A percentile compares a stretch with the other conserved stretches of the same genome.
These are phyloP conservation scores for Pachymerium ferrugineum DNA, from an alignment of 2,888 invertebrate genomes.

Conservation along the genomic window DNA sequence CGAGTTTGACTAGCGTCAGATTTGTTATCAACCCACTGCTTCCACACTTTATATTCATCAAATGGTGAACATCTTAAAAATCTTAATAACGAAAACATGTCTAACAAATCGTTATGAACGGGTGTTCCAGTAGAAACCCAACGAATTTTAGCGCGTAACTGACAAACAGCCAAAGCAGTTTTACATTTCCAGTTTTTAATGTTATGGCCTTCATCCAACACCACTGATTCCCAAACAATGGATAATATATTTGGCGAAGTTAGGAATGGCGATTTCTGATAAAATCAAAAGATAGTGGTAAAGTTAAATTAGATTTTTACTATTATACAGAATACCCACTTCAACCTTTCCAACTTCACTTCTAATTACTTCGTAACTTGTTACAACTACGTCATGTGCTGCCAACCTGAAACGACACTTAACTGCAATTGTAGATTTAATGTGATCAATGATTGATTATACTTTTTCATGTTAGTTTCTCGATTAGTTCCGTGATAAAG, in stretches of 20 bases:
- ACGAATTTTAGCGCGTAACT: conserved; percentile 58
- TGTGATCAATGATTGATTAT: not conserved
- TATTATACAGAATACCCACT: not conserved
- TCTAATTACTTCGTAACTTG: conserved; percentile 71
- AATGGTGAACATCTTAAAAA: conserved; percentile 83
- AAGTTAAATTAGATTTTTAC: not conserved
- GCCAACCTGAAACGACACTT: conserved; percentile 59
- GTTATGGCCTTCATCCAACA: conserved; percentile 89
- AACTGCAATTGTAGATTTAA: too few species aligned
- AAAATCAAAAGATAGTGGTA: not conserved
- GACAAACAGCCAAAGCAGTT: conserved; percentile 65
- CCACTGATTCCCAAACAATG: conserved; percentile 75
- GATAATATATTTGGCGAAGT: not conserved
- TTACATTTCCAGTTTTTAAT: conserved; percentile 81
- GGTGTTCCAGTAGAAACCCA: conserved; percentile 93
- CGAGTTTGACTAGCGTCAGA: conserved; percentile 57
- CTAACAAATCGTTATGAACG: conserved; percentile 86
- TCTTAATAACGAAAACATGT: conserved; percentile 50
- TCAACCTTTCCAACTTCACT: conserved; percentile 44
- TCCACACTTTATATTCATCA: conserved; percentile 84
- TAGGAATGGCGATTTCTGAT: not conserved
- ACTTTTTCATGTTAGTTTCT: conserved; percentile 48
- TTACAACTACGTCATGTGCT: conserved; percentile 73
- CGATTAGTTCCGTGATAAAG: conserved; percentile 78
- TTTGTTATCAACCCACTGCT: conserved; percentile 84